A percentile compares a stretch with the other conserved stretches of the same genome.
Conservation (phyloP, 2,888 invertebrate species). For the Torymus aiolomorphi region DNA sequence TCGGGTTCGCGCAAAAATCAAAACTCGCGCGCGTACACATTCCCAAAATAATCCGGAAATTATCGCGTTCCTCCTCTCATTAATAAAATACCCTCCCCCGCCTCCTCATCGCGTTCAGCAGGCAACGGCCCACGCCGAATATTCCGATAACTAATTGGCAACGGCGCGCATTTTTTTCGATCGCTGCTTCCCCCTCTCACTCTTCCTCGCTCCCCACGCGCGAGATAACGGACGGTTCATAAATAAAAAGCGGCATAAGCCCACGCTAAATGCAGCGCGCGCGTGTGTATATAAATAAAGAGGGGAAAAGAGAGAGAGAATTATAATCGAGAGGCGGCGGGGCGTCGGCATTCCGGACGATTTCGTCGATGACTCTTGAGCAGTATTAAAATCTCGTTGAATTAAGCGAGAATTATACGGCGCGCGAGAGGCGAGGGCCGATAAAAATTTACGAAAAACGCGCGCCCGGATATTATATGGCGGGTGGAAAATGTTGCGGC, state of each 20-base stretch:
- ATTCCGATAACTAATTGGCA: conserved; percentile 52
- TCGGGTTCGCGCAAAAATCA: too few species aligned
- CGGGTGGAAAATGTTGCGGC: background rate
- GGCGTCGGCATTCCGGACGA: conserved; percentile 47
- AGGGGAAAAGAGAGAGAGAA: conserved; percentile 2
- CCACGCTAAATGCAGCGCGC: conserved; percentile 48
- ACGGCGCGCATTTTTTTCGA: conserved; percentile 40
- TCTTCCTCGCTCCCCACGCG: background rate
- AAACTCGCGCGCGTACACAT: too few species aligned
- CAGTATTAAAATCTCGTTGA: conserved; percentile 55
- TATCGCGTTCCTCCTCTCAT: too few species aligned
- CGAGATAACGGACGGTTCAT: conserved; percentile 53
- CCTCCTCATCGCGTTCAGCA: too few species aligned
- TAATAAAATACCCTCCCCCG: too few species aligned
- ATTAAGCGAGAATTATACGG: conserved; percentile 51
- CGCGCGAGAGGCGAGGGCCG: background rate
- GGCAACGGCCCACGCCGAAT: background rate
- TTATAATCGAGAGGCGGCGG: conserved; percentile 32
- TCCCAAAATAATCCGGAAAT: too few species aligned
- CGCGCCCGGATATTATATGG: background rate
- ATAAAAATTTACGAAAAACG: conserved; percentile 31
- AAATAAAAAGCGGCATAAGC: conserved; percentile 54
- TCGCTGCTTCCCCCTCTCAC: conserved; percentile 4
- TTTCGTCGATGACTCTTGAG: conserved; percentile 57
- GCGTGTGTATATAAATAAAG: background rate